These are phyloP conservation scores for Coilia nasus DNA, from an alignment of 2,797 vertebrate species.

Conservation along the genomic window DNA sequence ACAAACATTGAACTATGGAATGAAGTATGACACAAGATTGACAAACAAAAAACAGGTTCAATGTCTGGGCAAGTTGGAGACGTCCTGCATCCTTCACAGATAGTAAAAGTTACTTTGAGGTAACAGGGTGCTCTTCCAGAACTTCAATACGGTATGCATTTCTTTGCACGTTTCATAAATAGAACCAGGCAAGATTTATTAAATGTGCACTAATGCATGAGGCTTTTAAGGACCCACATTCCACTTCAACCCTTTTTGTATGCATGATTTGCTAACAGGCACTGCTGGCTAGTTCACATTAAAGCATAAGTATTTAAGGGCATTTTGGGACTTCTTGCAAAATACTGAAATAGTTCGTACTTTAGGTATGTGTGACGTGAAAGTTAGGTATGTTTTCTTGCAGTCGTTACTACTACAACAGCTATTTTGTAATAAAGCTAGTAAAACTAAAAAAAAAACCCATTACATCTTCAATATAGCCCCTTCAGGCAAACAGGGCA, in stretches of 20 bases:
- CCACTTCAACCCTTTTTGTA: not conserved
- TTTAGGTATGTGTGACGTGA: not conserved
- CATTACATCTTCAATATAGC: not conserved
- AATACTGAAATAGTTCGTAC: no score
- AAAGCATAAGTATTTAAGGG: not conserved
- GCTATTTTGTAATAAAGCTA: not conserved
- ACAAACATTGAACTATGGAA: not conserved
- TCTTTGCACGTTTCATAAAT: not conserved
- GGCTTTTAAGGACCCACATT: not conserved
- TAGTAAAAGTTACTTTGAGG: not conserved
- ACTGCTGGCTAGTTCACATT: not conserved
- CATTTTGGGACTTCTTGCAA: not conserved
- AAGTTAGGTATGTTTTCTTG: not conserved
- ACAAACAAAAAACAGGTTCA: not conserved
- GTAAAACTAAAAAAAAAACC: not conserved
- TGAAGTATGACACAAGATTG: not conserved
- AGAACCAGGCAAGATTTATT: not conserved
- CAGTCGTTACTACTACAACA: not conserved
- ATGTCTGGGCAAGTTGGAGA: not conserved
- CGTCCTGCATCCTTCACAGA: not conserved
- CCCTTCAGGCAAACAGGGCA: not conserved
- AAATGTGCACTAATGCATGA: not conserved
- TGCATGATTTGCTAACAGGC: constrained; percentile 1
- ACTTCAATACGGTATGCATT: not conserved
- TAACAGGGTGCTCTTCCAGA: not conserved